These are phyloP conservation scores for Peromyscus maniculatus DNA, from an alignment of 2,113 vertebrate species.

Conservation along the genomic window DNA sequence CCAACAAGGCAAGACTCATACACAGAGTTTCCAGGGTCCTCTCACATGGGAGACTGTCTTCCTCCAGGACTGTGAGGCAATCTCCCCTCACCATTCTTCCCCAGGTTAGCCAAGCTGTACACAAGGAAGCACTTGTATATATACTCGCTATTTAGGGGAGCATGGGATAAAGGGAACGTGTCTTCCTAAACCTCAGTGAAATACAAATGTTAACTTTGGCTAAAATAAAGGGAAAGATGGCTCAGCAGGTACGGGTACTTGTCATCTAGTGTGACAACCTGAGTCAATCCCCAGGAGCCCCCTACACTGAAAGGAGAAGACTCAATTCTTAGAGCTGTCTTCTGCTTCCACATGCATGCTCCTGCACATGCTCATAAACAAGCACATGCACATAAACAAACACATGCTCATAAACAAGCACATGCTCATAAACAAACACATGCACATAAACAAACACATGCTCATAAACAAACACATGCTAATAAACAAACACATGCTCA, in stretches of 20 bases:
- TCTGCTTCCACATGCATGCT: neutral
- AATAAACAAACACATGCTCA: no score
- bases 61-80: neutral
- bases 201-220: neutral
- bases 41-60: neutral
- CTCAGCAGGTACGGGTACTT: neutral
- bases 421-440: neutral
- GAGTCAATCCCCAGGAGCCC: neutral
- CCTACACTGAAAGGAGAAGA: neutral
- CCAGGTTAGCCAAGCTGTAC: neutral
- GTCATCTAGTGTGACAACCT: neutral
- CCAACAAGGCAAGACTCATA: neutral
- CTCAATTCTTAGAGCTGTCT: no score
- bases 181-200: neutral
- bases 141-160: neutral
- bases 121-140: neutral
- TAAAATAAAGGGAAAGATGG: neutral
- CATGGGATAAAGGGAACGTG: neutral
- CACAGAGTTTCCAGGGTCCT: accelerated
- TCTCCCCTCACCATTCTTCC: neutral
- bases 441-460: neutral
- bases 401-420: neutral
- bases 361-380: neutral
- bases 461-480: no score
- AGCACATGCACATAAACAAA: no score